Base-by-base conservation (phyloP, 2,797 vertebrate genomes). In the Fundulus diaphanus region DNA sequence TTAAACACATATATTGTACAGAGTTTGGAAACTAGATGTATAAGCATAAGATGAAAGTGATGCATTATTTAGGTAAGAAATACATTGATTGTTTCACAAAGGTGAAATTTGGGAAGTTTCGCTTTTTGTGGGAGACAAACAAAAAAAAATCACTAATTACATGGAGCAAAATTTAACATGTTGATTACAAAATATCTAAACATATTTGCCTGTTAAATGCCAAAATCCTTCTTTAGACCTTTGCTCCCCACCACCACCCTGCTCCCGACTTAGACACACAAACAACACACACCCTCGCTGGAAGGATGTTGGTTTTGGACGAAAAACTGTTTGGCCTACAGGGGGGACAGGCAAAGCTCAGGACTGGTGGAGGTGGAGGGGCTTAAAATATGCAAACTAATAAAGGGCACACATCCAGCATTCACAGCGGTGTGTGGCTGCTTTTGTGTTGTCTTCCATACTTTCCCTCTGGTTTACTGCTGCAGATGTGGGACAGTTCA, bases 251-350 rank as follows among this genome's bases (percentile, higher is more conserved):
- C 54, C 27, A 56, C 56, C 3, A 35, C 37, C 33, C 3, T 61
- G 9, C 20, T 20, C 4, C 33, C 24, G 1, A 5, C 59, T 37
- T 63, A 33, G 31, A 35, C 31, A 24, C 59, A 63, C 3, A 24
- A 35, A 37, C 20, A 63, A 63, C 33, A 63, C 46, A 48, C 59
- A 0, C 0, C 13, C 69, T 75, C 68, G 78, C 77, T 79, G 33
- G 42, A 72, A 75, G 85, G 82, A 85, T 91, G 89, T 71, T 92
- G 74, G 42, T 86, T 87, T 92, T 93, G 90, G 87, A 82, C 63
- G 31, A 74, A 15, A 44, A 67, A 8, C n/a, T 7, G n/a, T 67
- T 63, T 63, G 20, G 33, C 33, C 33, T 22, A 22, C 33, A 37
- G 33, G 24, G 5, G 33, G 33, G 20, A 68, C 66, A 31, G n/a